These are phyloP conservation scores for Heterodera schachtii DNA, from an alignment of 1,140 invertebrate genomes.

Conservation along the genomic window DNA sequence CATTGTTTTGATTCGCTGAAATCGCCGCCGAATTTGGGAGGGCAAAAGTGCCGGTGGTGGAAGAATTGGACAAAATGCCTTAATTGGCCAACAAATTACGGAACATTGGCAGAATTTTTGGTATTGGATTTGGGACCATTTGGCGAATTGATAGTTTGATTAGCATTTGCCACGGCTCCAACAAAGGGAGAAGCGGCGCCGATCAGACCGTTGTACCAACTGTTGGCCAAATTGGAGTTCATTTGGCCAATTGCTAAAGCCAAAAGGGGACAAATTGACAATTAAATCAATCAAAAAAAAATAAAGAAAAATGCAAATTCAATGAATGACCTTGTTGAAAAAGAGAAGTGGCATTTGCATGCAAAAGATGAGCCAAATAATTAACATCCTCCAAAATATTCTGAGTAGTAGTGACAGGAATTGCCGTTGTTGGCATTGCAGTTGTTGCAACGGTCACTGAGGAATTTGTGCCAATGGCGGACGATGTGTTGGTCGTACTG, in stretches of 20 bases:
- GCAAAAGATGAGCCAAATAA: neutral
- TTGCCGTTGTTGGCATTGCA: neutral
- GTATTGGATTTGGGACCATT: neutral
- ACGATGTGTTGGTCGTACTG: too few species aligned
- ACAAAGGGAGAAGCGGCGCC: neutral
- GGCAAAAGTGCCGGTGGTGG: too few species aligned
- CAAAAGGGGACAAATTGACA: neutral
- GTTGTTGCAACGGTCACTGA: too few species aligned
- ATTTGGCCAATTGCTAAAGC: constrained; percentile 1
- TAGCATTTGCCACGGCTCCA: constrained; percentile 6
- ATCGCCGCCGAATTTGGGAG: neutral
- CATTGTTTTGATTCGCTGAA: neutral
- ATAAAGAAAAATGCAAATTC: neutral
- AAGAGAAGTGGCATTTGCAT: neutral
- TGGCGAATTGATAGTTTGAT: neutral
- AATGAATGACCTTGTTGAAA: constrained; percentile 2
- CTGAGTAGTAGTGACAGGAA: neutral
- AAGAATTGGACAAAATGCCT: neutral
- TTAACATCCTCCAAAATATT: neutral
- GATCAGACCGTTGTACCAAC: neutral
- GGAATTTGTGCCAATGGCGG: too few species aligned
- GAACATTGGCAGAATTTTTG: too few species aligned
- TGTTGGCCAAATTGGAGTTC: constrained; percentile 2
- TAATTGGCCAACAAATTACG: neutral
- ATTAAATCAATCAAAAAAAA: neutral